Percentiles rank a stretch among this genome's conserved stretches.
These are phyloP conservation scores for Masnerella sp. DNA, from an alignment of 2,888 invertebrate species.

Conservation along the genomic window DNA sequence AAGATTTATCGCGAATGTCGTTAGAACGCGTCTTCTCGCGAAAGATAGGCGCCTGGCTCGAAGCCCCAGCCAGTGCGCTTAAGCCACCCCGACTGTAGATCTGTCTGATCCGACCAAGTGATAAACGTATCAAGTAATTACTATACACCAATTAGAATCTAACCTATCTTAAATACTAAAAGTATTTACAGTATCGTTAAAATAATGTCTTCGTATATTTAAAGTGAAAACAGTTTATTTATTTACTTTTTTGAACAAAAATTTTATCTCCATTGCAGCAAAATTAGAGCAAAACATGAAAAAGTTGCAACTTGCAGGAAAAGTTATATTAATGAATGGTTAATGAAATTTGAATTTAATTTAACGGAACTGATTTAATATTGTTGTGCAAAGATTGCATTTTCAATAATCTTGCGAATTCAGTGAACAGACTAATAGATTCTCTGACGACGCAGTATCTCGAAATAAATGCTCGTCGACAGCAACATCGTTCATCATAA, in stretches of 20 bases:
- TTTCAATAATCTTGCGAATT: constrained; percentile 71
- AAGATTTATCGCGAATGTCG: constrained; percentile 68
- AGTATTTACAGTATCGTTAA: too few relatives aligned
- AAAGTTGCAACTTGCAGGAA: too few relatives aligned
- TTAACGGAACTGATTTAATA: constrained; percentile 59
- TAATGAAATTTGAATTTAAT: too few relatives aligned
- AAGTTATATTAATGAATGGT: too few relatives aligned
- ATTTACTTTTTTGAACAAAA: too few relatives aligned
- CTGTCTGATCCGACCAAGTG: constrained; percentile 61
- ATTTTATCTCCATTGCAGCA: too few relatives aligned
- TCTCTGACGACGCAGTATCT: constrained; percentile 70
- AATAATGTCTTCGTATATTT: too few relatives aligned
- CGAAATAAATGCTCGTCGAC: constrained; percentile 64
- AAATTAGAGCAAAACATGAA: too few relatives aligned
- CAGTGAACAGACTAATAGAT: constrained; percentile 68
- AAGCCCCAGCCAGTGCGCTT: constrained; percentile 55
- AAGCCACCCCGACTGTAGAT: constrained; percentile 69
- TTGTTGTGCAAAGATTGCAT: constrained; percentile 62
- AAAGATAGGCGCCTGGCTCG: constrained; percentile 55
- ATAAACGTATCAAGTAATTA: constrained; percentile 74
- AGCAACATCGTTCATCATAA: constrained; percentile 74
- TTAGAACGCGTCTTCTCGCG: constrained; percentile 63
- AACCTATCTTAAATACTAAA: too few relatives aligned
- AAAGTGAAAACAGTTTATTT: too few relatives aligned
- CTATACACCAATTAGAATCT: too few relatives aligned